Base-by-base conservation (phyloP, 2,888 invertebrate genomes). In the Rhimphoctona megacephalus region DNA sequence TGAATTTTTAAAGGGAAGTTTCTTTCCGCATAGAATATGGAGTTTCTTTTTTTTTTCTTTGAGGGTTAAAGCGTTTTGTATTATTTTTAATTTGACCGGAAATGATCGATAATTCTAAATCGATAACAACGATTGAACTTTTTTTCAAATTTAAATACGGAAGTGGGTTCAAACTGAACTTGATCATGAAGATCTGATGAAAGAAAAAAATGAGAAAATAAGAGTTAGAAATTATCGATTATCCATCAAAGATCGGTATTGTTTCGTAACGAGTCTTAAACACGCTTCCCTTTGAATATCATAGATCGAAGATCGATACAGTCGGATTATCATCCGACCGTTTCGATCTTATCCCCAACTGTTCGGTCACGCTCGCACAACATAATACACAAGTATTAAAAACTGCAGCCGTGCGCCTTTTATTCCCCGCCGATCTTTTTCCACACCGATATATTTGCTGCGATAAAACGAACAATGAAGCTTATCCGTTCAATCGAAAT, bases 301-400 rank as follows among this genome's bases (percentile, higher is more conserved):
- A 14, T 9, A 70, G 70, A 84, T 80, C 80, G 61, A 49, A 22
- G 25, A 70, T 70, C 83, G 66, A 80, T 85, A 72, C 43, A 73
- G 46, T 25, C 22, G 74, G 78, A 85, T 83, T 83, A 80, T 80
- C 79, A 70, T 79, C 64, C 54, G 74, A 61, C 19, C 25, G 25
- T 11, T 74, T 54, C 61, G 82, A 85, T 85, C 82, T 85, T 85
- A 85, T 85, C 85, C 54, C 72, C n/a, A 30, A 49, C 25, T 22
- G 57, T 36, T 36, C 39, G 36, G 80, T 19, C 30, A 61, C 30
- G 25, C 64, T 22, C 39, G 52, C 39, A 54, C 9, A 39, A 69
- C 22, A 52, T 57, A 72, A 52, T 30, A n/a, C 49, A 52, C 33
- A 70, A 80, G 54, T 36, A 70, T 43, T 61, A 74, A 61, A 80